These are phyloP conservation scores for Tetropium fuscum DNA, from an alignment of 2,888 invertebrate species.

Conservation along the genomic window DNA sequence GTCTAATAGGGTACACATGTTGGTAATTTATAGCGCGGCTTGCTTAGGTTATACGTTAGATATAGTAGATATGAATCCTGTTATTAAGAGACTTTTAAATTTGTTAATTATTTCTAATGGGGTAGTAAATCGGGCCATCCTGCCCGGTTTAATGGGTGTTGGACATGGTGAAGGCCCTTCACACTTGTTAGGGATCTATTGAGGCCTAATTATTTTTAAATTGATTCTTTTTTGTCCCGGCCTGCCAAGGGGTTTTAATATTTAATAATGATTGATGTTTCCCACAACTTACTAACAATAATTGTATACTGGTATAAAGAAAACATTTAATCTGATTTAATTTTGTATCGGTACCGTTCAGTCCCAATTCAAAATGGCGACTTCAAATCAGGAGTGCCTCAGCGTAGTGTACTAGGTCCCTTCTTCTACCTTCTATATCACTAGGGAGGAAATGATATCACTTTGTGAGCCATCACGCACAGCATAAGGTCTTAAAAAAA, in stretches of 20 bases:
- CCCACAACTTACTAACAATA: too few relatives aligned
- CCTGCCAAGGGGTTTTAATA: background rate
- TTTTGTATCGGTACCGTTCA: too few relatives aligned
- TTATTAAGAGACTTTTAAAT: constrained; percentile 9
- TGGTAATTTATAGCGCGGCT: too few relatives aligned
- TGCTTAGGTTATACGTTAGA: background rate
- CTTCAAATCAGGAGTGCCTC: too few relatives aligned
- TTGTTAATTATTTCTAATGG: constrained; percentile 23
- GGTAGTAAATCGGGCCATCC: constrained; percentile 26
- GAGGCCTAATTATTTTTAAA: constrained; percentile 16
- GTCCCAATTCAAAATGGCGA: too few relatives aligned
- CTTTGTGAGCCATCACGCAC: too few relatives aligned
- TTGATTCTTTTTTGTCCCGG: constrained; percentile 13
- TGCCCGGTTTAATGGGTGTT: constrained; percentile 10
- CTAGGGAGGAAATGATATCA: too few relatives aligned
- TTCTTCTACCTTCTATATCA: too few relatives aligned
- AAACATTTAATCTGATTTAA: too few relatives aligned
- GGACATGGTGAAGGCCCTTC: constrained; percentile 7
- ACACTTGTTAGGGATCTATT: constrained; percentile 7
- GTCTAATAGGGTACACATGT: background rate
- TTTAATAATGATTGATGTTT: background rate
- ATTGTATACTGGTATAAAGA: too few relatives aligned
- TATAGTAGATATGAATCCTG: constrained; percentile 1
- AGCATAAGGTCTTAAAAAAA: too few relatives aligned
- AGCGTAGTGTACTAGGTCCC: too few relatives aligned